phyloP scores from a whole-genome alignment of 2,797 vertebrate genomes.

The Sternarchorhynchus goeldii region DNA sequence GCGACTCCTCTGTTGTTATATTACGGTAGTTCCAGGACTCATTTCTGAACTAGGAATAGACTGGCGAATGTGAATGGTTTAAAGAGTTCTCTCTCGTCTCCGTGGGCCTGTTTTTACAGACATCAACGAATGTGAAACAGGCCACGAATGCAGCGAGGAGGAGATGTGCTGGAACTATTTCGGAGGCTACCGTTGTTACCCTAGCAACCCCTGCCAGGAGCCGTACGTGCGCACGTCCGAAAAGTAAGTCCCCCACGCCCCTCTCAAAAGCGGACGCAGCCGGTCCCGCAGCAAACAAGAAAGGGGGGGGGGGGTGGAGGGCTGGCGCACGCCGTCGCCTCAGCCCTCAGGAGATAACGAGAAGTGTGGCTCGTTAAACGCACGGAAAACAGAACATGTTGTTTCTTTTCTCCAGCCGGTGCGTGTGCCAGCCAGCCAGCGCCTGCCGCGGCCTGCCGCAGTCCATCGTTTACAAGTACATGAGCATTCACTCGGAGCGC shows the following conservation, averaged over 20 bases:
- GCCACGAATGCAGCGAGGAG: slow-evolving; percentile 89
- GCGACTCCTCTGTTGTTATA: no score
- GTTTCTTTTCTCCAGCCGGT: slow-evolving; percentile 70
- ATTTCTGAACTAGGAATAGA: no score
- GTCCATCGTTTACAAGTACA: slow-evolving; percentile 95
- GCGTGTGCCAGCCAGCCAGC: slow-evolving; percentile 71
- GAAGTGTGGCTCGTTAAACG: not conserved
- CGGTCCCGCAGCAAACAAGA: no score
- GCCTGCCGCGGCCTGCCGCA: slow-evolving; percentile 77
- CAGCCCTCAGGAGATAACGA: not conserved
- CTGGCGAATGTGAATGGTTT: not conserved
- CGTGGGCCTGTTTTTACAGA: slow-evolving; percentile 69
- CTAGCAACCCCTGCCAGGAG: slow-evolving; percentile 90
- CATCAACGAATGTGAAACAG: slow-evolving; percentile 93
- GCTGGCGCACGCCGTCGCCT: no score
- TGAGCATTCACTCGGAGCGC: slow-evolving; percentile 93
- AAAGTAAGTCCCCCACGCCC: slow-evolving; percentile 78
- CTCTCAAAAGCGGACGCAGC: not conserved
- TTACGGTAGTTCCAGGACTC: no score
- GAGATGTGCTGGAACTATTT: slow-evolving; percentile 97
- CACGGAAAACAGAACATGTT: not conserved
- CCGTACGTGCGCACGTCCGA: slow-evolving; percentile 88
- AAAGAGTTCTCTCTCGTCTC: not conserved
- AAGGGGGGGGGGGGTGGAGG: no score
- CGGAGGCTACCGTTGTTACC: slow-evolving; percentile 93